Base-by-base conservation (phyloP, 2,113 vertebrate species). In the Solea solea region DNA sequence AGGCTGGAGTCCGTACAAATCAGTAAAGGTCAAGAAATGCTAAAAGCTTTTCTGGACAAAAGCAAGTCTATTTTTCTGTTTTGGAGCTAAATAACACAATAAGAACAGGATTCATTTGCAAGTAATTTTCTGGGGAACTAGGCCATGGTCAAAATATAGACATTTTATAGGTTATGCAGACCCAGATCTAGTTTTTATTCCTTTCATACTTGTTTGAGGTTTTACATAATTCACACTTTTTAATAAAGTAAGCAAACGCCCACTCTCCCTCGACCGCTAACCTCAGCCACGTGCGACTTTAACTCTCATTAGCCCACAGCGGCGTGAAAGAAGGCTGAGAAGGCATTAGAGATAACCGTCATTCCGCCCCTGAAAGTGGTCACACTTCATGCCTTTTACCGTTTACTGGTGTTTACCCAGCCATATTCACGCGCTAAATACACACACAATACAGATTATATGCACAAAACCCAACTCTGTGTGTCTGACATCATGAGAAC, bases 241-340 rank as follows among this genome's bases (percentile, higher is more conserved):
- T 11, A 6, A 74, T 64, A 69, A 65, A 81, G 65, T 79, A 61
- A 83, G 68, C 72, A 69, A 71, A 79, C 80, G 44, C 58, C 65
- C 78, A 55, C 75, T 64, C 58, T 54, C 66, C 57, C 39, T 56
- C n/a, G 69, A 48, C 57, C 45, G 55, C 70, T 59, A 60, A 57
- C 48, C 65, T 40, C 60, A 80, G 55, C 45, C 76, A 82, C 78
- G 84, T 84, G 85, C 76, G 73, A 80, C 83, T 76, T 86, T 78
- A 84, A 70, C 65, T 78, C 71, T 63, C 53, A 86, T 82, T 69
- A 86, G 78, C 16, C 52, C 76, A 84, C 52, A 55, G 53, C 59
- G 61, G 81, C 74, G 11, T 86, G 16, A 85, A 81, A 53, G 59
- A 7, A 11, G 5, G 4, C 71, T 74, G 53, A 64, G 66, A 40